phyloP scores from a whole-genome alignment of 2,113 vertebrate genomes.

The Eubucco bourcierii region DNA sequence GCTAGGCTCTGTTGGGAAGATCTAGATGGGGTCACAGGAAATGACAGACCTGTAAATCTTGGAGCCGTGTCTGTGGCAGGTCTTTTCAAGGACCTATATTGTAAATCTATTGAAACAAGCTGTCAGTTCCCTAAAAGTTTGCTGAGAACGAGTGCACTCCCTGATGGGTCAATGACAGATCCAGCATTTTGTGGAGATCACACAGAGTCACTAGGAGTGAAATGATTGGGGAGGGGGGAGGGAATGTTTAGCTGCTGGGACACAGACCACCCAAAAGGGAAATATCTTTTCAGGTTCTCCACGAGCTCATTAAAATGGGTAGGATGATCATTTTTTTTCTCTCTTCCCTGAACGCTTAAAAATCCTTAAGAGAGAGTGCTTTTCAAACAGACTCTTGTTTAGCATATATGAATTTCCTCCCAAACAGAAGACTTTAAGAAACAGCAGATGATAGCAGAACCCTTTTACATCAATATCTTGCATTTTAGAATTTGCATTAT shows the following conservation, averaged over 20 bases:
- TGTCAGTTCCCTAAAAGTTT: constrained; percentile 5
- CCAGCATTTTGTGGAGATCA: neutral
- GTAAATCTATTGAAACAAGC: constrained; percentile 33
- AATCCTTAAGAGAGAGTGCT: constrained; percentile 34
- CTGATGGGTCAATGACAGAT: neutral
- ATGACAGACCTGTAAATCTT: constrained; percentile 28
- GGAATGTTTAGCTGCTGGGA: neutral
- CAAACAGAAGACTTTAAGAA: constrained; percentile 30
- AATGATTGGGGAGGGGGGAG: neutral
- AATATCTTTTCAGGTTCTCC: constrained; percentile 27
- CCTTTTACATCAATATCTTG: constrained; percentile 4
- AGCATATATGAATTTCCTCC: constrained; percentile 47
- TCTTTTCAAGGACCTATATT: neutral
- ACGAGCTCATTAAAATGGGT: neutral
- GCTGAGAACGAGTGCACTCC: neutral
- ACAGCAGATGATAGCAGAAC: constrained; percentile 39
- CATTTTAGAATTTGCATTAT: constrained; percentile 3
- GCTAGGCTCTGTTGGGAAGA: neutral
- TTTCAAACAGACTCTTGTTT: constrained; percentile 35
- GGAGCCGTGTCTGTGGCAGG: neutral
- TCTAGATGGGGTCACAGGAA: neutral
- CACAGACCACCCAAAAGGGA: neutral
- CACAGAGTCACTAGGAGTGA: neutral
- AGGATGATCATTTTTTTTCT: constrained; percentile 8
- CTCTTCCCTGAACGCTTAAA: constrained; percentile 21